A percentile compares a stretch with the other conserved stretches of the same genome.
Evolutionary conservation across 2,797 vertebrate genomes (phyloP).

Genomic region (Microhierax caerulescens): DNA sequence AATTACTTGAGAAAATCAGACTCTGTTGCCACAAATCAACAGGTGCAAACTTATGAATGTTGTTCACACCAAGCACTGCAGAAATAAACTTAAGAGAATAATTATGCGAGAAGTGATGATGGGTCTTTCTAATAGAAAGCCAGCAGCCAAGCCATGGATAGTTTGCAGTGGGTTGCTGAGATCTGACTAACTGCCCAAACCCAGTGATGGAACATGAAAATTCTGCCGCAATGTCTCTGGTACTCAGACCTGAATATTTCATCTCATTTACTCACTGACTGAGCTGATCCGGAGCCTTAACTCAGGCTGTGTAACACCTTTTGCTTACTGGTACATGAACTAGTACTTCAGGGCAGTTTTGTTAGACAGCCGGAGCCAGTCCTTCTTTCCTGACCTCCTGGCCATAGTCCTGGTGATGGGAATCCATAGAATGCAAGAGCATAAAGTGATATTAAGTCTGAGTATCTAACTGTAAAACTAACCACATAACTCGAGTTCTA

Average conservation of each 20-base stretch:
- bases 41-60: constrained; percentile 43
- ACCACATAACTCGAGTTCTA: neutral
- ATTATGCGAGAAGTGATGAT: constrained; percentile 1
- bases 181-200: neutral
- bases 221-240: neutral
- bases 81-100: constrained; percentile 40
- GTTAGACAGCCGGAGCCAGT: neutral
- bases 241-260: neutral
- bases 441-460: neutral
- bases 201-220: neutral
- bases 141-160: neutral
- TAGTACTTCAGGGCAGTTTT: neutral
- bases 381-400: neutral
- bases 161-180: neutral
- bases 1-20: constrained; percentile 39
- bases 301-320: neutral
- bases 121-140: neutral
- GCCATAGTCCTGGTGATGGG: neutral
- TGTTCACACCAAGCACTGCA: neutral
- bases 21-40: constrained; percentile 42
- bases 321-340: neutral
- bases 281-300: neutral
- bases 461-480: neutral
- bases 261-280: neutral
- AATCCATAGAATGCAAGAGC: neutral